phyloP scores from a whole-genome alignment of 2,888 invertebrate genomes.

The Muscina levida region DNA sequence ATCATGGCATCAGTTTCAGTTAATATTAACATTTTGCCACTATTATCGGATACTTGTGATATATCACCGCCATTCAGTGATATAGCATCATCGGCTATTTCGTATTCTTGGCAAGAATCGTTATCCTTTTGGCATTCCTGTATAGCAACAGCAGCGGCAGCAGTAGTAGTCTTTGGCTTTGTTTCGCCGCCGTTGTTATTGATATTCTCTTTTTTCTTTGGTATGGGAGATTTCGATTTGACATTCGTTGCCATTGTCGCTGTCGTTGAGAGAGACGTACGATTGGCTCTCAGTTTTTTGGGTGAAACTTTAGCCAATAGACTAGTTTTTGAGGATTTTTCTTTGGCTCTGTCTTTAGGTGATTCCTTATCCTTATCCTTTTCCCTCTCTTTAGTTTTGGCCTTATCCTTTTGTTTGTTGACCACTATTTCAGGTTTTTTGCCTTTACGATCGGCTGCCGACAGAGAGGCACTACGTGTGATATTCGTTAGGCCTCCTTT shows the following conservation, averaged over 20 bases:
- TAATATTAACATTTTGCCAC: slow-evolving; percentile 81
- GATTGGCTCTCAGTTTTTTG: slow-evolving; percentile 69
- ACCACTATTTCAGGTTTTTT: slow-evolving; percentile 54
- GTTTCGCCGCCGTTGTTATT: slow-evolving; percentile 54
- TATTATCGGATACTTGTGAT: slow-evolving; percentile 63
- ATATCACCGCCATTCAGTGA: slow-evolving; percentile 78
- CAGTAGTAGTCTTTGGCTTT: slow-evolving; percentile 50
- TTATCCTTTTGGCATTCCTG: slow-evolving; percentile 58
- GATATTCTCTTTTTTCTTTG: slow-evolving; percentile 64
- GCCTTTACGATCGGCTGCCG: slow-evolving; percentile 70
- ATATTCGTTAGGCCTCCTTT: slow-evolving; percentile 69
- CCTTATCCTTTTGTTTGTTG: slow-evolving; percentile 63
- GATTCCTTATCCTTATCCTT: slow-evolving; percentile 43
- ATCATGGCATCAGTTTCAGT: slow-evolving; percentile 81
- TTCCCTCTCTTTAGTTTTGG: slow-evolving; percentile 52
- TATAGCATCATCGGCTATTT: slow-evolving; percentile 82
- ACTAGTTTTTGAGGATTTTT: slow-evolving; percentile 70
- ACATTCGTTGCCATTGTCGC: slow-evolving; percentile 52
- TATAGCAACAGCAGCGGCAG: no score
- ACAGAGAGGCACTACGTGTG: slow-evolving; percentile 73
- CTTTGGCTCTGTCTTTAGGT: slow-evolving; percentile 66
- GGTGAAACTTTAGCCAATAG: slow-evolving; percentile 74
- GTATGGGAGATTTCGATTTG: slow-evolving; percentile 63
- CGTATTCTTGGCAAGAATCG: slow-evolving; percentile 80
- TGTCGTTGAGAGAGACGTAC: slow-evolving; percentile 45